Percentiles rank a stretch among this genome's conserved stretches.
Evolutionary conservation across 2,888 invertebrate species (phyloP).

Genomic region (Diaphora mendica): DNA sequence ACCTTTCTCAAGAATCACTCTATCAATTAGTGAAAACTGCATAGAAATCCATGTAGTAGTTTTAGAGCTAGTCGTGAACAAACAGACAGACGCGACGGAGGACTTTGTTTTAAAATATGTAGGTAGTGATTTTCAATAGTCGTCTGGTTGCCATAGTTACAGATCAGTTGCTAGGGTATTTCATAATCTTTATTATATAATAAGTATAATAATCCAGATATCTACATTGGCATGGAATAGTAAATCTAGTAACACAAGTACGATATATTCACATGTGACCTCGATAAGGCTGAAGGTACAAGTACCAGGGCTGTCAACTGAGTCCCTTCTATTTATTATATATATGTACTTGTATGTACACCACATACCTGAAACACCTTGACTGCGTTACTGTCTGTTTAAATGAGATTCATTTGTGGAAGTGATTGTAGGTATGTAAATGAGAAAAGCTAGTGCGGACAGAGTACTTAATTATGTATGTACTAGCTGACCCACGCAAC

Average conservation of each 20-base stretch:
- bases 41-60: too few relatives aligned
- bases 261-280: constrained; percentile 47
- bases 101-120: too few relatives aligned
- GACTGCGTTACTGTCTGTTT: not conserved
- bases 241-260: constrained; percentile 6
- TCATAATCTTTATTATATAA: not conserved
- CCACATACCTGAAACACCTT: not conserved
- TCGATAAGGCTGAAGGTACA: constrained; percentile 32
- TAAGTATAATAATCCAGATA: constrained; percentile 1
- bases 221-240: constrained; percentile 1
- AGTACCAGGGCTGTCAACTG: constrained; percentile 15
- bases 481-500: too few relatives aligned
- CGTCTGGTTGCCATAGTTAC: too few relatives aligned
- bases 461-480: too few relatives aligned
- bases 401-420: not conserved
- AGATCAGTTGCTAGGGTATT: not conserved
- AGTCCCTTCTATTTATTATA: constrained; percentile 39
- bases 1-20: too few relatives aligned
- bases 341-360: not conserved
- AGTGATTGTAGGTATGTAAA: not conserved
- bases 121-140: too few relatives aligned
- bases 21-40: too few relatives aligned
- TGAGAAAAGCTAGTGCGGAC: not conserved
- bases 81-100: too few relatives aligned
- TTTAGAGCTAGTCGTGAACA: too few relatives aligned